Percentiles rank a stretch among this genome's conserved stretches.
Evolutionary conservation across 2,113 vertebrate species (phyloP).

Genomic region (Chascanopsetta lugubris): DNA sequence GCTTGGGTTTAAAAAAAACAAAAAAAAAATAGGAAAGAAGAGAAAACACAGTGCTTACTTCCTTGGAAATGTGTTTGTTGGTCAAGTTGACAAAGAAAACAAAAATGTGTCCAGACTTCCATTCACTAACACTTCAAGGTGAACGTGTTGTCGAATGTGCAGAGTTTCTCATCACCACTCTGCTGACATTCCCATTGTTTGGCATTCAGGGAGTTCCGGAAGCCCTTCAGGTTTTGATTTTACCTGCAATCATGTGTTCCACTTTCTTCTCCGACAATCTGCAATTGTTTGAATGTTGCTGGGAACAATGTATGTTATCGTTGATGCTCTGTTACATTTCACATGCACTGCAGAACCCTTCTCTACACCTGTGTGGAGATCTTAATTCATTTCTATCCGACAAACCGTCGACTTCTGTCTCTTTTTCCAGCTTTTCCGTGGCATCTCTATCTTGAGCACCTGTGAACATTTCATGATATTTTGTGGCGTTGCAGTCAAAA

Average conservation of each 20-base stretch:
- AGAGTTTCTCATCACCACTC: constrained; percentile 80
- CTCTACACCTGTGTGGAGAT: constrained; percentile 36
- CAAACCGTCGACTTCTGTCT: constrained; percentile 1
- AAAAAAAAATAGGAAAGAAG: too few relatives aligned
- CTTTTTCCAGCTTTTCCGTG: not conserved
- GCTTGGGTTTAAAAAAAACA: constrained; percentile 60
- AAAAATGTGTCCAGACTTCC: constrained; percentile 62
- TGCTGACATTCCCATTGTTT: constrained; percentile 85
- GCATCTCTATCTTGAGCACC: not conserved
- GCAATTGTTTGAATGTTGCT: constrained; percentile 39
- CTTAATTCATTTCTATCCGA: constrained; percentile 8
- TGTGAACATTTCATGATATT: not conserved
- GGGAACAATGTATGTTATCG: too few relatives aligned
- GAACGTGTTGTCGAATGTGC: constrained; percentile 80
- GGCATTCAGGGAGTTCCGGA: constrained; percentile 62
- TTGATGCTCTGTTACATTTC: constrained; percentile 19
- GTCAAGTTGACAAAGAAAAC: constrained; percentile 62
- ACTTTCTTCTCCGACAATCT: constrained; percentile 18
- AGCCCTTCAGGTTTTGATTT: constrained; percentile 27
- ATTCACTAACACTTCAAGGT: constrained; percentile 72
- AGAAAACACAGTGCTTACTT: constrained; percentile 38
- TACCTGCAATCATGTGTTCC: constrained; percentile 1
- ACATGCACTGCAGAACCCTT: not conserved
- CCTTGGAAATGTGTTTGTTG: constrained; percentile 63
- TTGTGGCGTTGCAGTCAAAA: not conserved